Evolutionary conservation across 1,140 invertebrate species (phyloP).

Genomic region (Drepana arcuata): DNA sequence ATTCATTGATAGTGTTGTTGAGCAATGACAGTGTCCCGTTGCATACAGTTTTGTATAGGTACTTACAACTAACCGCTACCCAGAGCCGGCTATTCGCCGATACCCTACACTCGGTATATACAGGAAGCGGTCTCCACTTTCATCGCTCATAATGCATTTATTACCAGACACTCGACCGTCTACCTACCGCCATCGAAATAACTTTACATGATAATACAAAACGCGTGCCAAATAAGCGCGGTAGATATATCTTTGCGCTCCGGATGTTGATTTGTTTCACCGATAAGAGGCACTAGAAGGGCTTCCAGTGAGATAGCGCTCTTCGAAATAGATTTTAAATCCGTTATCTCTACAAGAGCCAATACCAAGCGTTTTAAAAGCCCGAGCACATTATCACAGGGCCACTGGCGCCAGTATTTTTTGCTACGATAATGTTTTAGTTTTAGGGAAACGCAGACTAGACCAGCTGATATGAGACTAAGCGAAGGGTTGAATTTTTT

Average conservation of each 20-base stretch:
- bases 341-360: constrained; percentile 43
- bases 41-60: constrained; percentile 10
- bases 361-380: constrained; percentile 37
- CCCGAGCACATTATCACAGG: constrained; percentile 16
- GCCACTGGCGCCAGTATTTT: constrained; percentile 44
- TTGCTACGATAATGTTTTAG: constrained; percentile 36
- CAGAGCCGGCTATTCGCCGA: constrained; percentile 4
- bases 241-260: constrained; percentile 30
- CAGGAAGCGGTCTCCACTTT: constrained; percentile 24
- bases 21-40: constrained; percentile 20
- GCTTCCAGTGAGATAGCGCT: constrained; percentile 30
- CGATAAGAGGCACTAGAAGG: constrained; percentile 37
- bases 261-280: constrained; percentile 27
- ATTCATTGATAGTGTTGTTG: too few species aligned
- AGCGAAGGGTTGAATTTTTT: too few species aligned
- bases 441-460: constrained; percentile 3
- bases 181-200: too few species aligned
- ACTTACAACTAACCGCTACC: constrained; percentile 9
- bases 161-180: constrained; percentile 5
- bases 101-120: constrained; percentile 18
- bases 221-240: constrained; percentile 32
- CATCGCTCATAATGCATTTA: constrained; percentile 8
- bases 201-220: constrained; percentile 33
- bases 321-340: constrained; percentile 28
- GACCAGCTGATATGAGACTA: too few species aligned